A percentile compares a stretch with the other conserved stretches of the same genome.
Conservation (phyloP, 1,140 invertebrate species). For the Leptopilina clavipes region DNA sequence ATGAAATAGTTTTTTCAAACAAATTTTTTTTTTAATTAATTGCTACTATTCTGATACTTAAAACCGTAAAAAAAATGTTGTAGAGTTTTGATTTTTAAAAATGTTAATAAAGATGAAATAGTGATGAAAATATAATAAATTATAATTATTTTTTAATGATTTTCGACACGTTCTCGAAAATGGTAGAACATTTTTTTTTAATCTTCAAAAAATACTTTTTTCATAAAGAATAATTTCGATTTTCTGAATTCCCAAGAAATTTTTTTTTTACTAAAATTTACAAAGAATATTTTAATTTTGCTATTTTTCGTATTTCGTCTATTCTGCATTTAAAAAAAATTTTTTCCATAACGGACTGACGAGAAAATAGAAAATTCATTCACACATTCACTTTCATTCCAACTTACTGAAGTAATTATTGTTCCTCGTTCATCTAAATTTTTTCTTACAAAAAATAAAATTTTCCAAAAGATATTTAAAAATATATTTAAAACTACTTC, state of each 20-base stretch:
- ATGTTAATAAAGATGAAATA: neutral
- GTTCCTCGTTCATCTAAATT: neutral
- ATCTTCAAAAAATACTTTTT: neutral
- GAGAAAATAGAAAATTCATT: neutral
- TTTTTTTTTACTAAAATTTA: constrained; percentile 43
- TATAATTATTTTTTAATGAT: too few relatives aligned
- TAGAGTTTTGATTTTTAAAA: too few relatives aligned
- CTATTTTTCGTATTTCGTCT: neutral
- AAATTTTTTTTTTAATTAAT: too few relatives aligned
- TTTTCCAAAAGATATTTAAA: too few relatives aligned
- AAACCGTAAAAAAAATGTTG: too few relatives aligned
- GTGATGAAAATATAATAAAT: too few relatives aligned
- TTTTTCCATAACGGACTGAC: neutral
- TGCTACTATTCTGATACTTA: too few relatives aligned
- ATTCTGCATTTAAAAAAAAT: neutral
- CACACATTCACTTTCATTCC: neutral
- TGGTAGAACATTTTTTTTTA: neutral
- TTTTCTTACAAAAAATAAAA: constrained; percentile 21
- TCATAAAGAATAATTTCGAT: neutral
- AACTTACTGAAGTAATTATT: neutral
- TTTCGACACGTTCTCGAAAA: too few relatives aligned
- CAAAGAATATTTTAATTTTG: constrained; percentile 14
- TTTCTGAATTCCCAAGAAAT: neutral
- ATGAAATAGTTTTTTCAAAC: too few relatives aligned
- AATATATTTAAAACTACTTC: too few relatives aligned